Evolutionary conservation across 2,888 invertebrate genomes (phyloP), one percentile per base, ranked within the genome.

Genomic region (Cyclophora albipunctata): DNA sequence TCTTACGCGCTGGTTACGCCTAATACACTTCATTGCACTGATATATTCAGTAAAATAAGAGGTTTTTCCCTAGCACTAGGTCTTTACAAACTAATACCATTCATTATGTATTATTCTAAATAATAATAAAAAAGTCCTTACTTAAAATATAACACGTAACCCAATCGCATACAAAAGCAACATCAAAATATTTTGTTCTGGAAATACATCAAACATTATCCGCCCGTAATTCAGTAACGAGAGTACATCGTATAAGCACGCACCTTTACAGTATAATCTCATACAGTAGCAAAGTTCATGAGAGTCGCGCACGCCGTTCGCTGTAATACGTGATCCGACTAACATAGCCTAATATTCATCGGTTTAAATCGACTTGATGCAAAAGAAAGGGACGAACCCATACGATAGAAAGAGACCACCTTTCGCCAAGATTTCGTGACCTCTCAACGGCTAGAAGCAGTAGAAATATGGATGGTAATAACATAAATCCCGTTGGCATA

Each of bases 401-500:
- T 78, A 72, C 62, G 71, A 51, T 42, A 49, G 69, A 84, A 60
- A 59, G 71, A 64, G 77, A 73, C 46, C 54, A 56, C 62, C 71
- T 74, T 75, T 76, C 75, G 71, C 78, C 80, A 80, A 85, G 86
- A 86, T 81, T 85, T 79, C 85, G 88, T 87, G 88, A 87, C 88
- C 87, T 88, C 84, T 88, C 88, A 85, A 75, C 84, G 76, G 80
- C 80, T 85, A 81, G 82, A 78, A 84, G 78, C 82, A 79, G 78
- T 77, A 87, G 81, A 89, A 89, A 89, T 89, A 89, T 89, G 88
- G 85, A 80, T 77, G 81, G 88, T 84, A 89, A 88, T 89, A 89
- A 88, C 85, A 87, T 89, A 88, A 89, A 89, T 89, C 88, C 87
- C 80, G 84, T 81, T 77, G 83, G 87, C 85, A 86, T 89, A 89